A percentile compares a stretch with the other conserved stretches of the same genome.
These are phyloP conservation scores for Pygoscelis adeliae DNA, from an alignment of 2,113 vertebrate genomes.

Conservation along the genomic window DNA sequence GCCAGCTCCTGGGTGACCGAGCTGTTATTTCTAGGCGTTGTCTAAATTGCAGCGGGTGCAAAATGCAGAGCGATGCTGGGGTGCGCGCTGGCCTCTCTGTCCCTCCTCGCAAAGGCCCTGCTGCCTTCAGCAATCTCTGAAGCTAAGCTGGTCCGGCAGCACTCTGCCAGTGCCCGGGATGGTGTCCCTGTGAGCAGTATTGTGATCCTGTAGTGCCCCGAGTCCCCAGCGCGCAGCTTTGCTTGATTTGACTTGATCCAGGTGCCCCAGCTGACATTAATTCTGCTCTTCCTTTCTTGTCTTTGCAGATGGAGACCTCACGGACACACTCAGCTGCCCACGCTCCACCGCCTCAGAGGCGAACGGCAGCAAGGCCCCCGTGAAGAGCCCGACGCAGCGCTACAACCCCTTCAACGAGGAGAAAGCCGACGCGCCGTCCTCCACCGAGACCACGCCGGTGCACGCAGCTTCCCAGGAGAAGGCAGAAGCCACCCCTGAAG, in stretches of 20 bases:
- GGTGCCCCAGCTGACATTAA: fast-evolving
- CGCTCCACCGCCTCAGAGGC: constrained; percentile 82
- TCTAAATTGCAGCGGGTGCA: not conserved
- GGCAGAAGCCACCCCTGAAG: constrained; percentile 54
- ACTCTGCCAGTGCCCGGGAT: not conserved
- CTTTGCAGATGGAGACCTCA: constrained; percentile 89
- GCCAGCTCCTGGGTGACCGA: not conserved
- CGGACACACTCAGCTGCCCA: constrained; percentile 88
- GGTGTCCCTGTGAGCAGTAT: fast-evolving
- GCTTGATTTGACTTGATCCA: not conserved
- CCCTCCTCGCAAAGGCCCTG: not conserved
- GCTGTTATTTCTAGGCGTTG: not conserved
- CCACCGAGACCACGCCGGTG: constrained; percentile 85
- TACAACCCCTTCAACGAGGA: constrained; percentile 93
- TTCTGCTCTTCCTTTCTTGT: not conserved
- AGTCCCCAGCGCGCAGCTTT: not conserved
- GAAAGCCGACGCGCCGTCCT: constrained; percentile 74
- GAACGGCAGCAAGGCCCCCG: constrained; percentile 56
- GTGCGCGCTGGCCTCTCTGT: not conserved
- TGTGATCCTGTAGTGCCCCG: not conserved
- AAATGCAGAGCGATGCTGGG: not conserved
- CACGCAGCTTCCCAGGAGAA: constrained; percentile 72
- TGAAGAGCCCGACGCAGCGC: constrained; percentile 85
- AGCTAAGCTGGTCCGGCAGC: not conserved
- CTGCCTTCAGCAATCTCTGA: not conserved